Conservation (phyloP, 2,888 invertebrate genomes). For the Aphrophora alni region DNA sequence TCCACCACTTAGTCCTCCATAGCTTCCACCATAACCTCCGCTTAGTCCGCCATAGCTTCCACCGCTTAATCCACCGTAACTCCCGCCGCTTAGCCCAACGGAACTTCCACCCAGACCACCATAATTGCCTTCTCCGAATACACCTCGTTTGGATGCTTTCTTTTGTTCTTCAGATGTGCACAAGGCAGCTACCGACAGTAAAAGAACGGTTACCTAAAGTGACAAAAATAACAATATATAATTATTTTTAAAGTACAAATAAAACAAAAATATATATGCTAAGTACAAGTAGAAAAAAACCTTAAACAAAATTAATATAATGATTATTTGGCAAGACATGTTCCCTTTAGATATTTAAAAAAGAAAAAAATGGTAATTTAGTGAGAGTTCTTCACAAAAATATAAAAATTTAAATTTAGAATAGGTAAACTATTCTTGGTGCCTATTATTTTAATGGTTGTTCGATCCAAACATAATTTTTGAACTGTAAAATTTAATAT, state of each 20-base stretch:
- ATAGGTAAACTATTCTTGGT: too few species aligned
- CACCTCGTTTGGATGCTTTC: conserved; percentile 9
- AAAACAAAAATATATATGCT: too few species aligned
- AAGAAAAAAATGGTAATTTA: too few species aligned
- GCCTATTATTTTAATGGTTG: too few species aligned
- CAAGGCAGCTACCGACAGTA: not conserved
- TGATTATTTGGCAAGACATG: too few species aligned
- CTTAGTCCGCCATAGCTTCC: conserved; percentile 20
- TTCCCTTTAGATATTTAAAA: too few species aligned
- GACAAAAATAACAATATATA: not conserved
- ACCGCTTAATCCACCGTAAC: conserved; percentile 14
- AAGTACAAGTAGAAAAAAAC: not conserved
- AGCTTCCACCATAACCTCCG: conserved; percentile 12
- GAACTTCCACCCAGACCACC: conserved; percentile 19
- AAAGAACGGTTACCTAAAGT: not conserved
- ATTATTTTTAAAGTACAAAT: not conserved
- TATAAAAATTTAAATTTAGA: too few species aligned
- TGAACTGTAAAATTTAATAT: too few species aligned
- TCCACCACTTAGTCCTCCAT: conserved; percentile 19
- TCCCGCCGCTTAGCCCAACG: conserved; percentile 6
- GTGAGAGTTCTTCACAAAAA: too few species aligned
- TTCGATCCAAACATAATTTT: too few species aligned
- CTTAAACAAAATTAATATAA: too few species aligned
- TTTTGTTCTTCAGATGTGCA: not conserved
- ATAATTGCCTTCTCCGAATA: conserved; percentile 16